A percentile compares a stretch with the other conserved stretches of the same genome.
phyloP scores from a whole-genome alignment of 2,888 invertebrate genomes.

The Torymus aiolomorphi region DNA sequence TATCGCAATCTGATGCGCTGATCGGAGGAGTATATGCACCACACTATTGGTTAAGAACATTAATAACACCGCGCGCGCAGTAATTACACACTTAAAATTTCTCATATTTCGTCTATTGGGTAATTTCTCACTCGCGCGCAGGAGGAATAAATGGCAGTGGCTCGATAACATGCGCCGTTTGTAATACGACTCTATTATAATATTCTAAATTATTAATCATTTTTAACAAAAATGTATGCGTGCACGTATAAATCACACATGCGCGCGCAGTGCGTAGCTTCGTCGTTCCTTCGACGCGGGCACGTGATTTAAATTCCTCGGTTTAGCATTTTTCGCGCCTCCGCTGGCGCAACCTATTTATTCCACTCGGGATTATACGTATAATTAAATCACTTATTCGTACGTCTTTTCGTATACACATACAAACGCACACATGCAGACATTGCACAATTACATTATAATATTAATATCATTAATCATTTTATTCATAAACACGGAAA shows the following conservation, averaged over 20 bases:
- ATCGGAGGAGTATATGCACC: constrained; percentile 1
- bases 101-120: constrained; percentile 35
- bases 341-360: too few relatives aligned
- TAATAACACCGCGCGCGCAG: constrained; percentile 11
- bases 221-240: neutral
- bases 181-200: constrained; percentile 27
- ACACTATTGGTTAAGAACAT: constrained; percentile 28
- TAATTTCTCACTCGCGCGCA: constrained; percentile 24
- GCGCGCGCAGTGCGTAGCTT: too few relatives aligned
- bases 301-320: neutral
- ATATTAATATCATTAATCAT: too few relatives aligned
- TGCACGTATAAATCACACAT: too few relatives aligned
- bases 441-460: too few relatives aligned
- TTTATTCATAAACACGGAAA: too few relatives aligned
- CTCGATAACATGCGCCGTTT: neutral
- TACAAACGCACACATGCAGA: too few relatives aligned
- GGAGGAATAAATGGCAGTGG: constrained; percentile 6
- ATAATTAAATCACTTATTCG: too few relatives aligned
- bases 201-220: constrained; percentile 34
- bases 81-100: constrained; percentile 39
- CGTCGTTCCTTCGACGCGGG: too few relatives aligned
- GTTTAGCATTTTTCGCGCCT: neutral
- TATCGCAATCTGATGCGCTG: constrained; percentile 21
- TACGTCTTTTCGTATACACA: too few relatives aligned
- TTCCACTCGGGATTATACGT: too few relatives aligned